Percentiles rank a stretch among this genome's conserved stretches.
Evolutionary conservation across 2,797 vertebrate genomes (phyloP).

Genomic region (Hozukius guyotensis): DNA sequence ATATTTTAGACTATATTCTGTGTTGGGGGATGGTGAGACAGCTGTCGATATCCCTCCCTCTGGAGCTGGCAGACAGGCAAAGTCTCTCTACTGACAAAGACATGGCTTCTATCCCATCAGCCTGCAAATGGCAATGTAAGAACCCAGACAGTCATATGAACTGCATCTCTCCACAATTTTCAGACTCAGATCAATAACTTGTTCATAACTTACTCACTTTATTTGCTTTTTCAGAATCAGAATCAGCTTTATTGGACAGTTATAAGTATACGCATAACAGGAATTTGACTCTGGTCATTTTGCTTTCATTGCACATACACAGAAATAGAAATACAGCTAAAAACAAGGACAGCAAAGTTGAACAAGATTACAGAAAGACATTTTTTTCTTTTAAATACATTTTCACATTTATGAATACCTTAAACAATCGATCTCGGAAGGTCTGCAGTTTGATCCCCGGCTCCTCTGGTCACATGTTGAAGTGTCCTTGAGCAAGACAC

Average conservation of each 20-base stretch:
- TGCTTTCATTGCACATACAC: background rate
- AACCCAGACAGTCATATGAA: background rate
- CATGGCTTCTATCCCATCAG: conserved; percentile 16
- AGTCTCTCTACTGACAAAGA: conserved; percentile 38
- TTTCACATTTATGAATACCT: background rate
- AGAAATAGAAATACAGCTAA: background rate
- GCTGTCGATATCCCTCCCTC: conserved; percentile 43
- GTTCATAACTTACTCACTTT: background rate
- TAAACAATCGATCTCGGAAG: background rate
- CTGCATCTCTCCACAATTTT: background rate
- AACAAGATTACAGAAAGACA: background rate
- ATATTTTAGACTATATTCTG: background rate
- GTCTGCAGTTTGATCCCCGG: too few relatives aligned
- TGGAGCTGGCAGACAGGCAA: conserved; percentile 29
- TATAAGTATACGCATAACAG: background rate
- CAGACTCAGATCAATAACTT: background rate
- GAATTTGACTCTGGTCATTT: background rate
- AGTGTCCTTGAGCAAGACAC: too few relatives aligned
- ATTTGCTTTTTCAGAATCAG: background rate
- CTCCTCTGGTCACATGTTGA: too few relatives aligned
- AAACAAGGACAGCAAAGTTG: background rate
- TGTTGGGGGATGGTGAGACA: conserved; percentile 42
- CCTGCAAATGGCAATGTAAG: conserved; percentile 6
- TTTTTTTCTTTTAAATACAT: background rate
- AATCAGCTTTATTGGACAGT: background rate